phyloP scores from a whole-genome alignment of 2,797 vertebrate genomes.

The Danio tinwini region DNA sequence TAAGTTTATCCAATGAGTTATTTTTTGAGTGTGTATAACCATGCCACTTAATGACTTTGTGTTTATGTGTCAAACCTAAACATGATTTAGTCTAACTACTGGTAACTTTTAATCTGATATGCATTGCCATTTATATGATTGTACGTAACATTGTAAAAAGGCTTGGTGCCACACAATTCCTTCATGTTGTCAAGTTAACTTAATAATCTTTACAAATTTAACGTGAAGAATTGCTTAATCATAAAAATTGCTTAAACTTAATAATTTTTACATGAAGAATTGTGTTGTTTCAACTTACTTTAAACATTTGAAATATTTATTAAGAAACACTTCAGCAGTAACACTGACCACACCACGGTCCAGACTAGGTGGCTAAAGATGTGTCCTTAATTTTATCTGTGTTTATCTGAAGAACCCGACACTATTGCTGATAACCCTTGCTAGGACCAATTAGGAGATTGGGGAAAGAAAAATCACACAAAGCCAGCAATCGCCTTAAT shows the following conservation, averaged over 20 bases:
- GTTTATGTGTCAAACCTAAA: too few species aligned
- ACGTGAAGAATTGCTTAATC: too few species aligned
- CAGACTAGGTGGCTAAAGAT: conserved; percentile 37
- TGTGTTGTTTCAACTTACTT: too few species aligned
- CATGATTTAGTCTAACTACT: background rate
- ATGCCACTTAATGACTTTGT: too few species aligned
- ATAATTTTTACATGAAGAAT: too few species aligned
- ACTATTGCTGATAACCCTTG: conserved; percentile 54
- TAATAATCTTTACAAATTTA: too few species aligned
- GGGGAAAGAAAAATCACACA: conserved; percentile 53
- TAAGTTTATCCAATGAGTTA: too few species aligned
- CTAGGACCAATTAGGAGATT: conserved; percentile 63
- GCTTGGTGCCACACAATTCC: too few species aligned
- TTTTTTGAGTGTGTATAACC: too few species aligned
- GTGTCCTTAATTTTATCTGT: conserved; percentile 42
- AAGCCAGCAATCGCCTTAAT: conserved; percentile 49
- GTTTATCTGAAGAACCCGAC: conserved; percentile 58
- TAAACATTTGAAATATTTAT: background rate
- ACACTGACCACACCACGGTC: conserved; percentile 18
- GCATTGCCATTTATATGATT: background rate
- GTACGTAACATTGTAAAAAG: background rate
- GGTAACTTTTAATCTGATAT: background rate
- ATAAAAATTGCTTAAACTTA: too few species aligned
- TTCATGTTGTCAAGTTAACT: too few species aligned
- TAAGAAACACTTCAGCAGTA: background rate